These are phyloP conservation scores for Meteorus cinctellus DNA, from an alignment of 2,888 invertebrate species.

Conservation along the genomic window DNA sequence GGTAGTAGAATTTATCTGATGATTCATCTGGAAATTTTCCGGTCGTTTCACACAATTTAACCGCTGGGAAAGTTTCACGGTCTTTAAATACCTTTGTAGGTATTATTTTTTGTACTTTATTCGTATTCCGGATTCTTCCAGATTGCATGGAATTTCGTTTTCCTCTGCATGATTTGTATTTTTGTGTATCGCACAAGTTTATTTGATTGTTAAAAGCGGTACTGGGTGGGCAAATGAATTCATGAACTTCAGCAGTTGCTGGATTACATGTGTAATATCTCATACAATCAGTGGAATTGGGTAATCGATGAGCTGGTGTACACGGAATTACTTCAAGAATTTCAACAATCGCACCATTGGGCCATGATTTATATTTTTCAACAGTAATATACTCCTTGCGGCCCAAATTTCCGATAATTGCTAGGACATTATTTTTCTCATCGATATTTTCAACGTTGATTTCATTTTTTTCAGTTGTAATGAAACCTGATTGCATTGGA, in stretches of 20 bases:
- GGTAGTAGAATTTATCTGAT: constrained; percentile 74
- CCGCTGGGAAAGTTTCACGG: constrained; percentile 12
- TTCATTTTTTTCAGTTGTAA: constrained; percentile 20
- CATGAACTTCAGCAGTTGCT: constrained; percentile 70
- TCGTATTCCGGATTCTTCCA: constrained; percentile 54
- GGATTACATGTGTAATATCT: constrained; percentile 75
- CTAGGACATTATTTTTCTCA: constrained; percentile 53
- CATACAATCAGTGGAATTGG: constrained; percentile 74
- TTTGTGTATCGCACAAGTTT: constrained; percentile 73
- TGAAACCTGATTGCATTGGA: constrained; percentile 19
- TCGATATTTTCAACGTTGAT: constrained; percentile 40
- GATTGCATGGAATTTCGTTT: constrained; percentile 56
- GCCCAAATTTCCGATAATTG: constrained; percentile 57
- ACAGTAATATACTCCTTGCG: constrained; percentile 60
- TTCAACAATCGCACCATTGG: constrained; percentile 51
- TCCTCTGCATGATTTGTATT: constrained; percentile 69
- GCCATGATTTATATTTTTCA: constrained; percentile 56
- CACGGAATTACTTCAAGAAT: constrained; percentile 71
- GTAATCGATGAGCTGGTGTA: constrained; percentile 71
- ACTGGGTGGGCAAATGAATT: constrained; percentile 74
- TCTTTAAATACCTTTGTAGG: background rate
- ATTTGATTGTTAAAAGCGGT: constrained; percentile 74
- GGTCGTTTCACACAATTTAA: constrained; percentile 69
- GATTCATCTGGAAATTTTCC: constrained; percentile 74
- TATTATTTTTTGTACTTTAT: constrained; percentile 27